phyloP scores from a whole-genome alignment of 2,888 invertebrate genomes.

The Drosophila pegasa region DNA sequence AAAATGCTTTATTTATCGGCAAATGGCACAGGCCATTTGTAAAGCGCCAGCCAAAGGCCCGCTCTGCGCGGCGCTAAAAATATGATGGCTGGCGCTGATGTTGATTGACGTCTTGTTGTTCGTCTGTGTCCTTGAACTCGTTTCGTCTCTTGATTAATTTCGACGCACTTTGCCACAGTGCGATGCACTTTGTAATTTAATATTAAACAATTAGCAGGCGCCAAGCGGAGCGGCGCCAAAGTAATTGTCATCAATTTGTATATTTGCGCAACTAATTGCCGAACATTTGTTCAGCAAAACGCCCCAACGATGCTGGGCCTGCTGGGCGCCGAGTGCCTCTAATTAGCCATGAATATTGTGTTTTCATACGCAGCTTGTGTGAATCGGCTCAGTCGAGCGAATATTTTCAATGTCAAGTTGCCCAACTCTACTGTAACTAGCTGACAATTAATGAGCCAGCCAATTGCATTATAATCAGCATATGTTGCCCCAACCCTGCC shows the following conservation, averaged over 20 bases:
- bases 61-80: constrained; percentile 28
- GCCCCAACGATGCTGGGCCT: constrained; percentile 14
- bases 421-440: constrained; percentile 7
- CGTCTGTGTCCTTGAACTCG: constrained; percentile 71
- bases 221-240: constrained; percentile 28
- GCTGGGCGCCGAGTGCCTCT: constrained; percentile 20
- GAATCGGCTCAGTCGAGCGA: constrained; percentile 19
- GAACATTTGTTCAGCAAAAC: constrained; percentile 16
- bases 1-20: constrained; percentile 54
- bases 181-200: constrained; percentile 48
- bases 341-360: constrained; percentile 51
- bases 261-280: constrained; percentile 42
- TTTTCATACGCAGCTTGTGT: constrained; percentile 14
- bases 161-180: constrained; percentile 50
- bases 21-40: constrained; percentile 54
- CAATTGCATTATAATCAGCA: constrained; percentile 4
- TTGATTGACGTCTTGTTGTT: constrained; percentile 59
- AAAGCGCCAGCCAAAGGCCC: constrained; percentile 9
- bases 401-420: constrained; percentile 46
- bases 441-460: constrained; percentile 10
- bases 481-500: not conserved
- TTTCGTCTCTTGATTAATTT: constrained; percentile 63
- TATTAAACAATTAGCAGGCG: constrained; percentile 57
- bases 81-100: constrained; percentile 47
- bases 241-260: constrained; percentile 60